Conservation (phyloP, 2,888 invertebrate genomes). For the Nomada flava region DNA sequence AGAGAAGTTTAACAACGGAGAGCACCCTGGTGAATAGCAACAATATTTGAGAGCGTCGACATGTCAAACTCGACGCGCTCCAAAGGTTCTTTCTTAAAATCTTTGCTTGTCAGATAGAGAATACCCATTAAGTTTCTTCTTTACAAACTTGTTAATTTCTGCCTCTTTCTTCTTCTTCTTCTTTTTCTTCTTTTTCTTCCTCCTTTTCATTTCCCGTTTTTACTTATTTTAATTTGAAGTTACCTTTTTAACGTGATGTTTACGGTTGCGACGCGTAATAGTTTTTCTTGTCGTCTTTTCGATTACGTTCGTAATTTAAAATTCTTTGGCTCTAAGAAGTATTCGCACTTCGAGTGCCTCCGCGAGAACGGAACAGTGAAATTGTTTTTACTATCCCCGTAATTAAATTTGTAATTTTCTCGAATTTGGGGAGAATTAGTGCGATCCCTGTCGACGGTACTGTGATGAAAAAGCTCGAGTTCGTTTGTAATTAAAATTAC, state of each 20-base stretch:
- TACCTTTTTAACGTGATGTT: background rate
- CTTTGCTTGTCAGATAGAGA: constrained; percentile 76
- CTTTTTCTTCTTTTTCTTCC: background rate
- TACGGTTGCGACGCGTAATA: too few species aligned
- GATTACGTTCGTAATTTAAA: too few species aligned
- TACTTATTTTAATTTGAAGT: background rate
- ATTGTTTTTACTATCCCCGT: too few species aligned
- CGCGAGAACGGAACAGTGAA: too few species aligned
- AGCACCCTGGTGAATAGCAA: constrained; percentile 64
- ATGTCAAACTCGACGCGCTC: constrained; percentile 64
- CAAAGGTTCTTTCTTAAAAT: constrained; percentile 74
- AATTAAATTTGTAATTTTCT: too few species aligned
- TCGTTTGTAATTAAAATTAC: constrained; percentile 18
- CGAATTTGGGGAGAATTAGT: background rate
- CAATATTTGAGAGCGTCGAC: constrained; percentile 78
- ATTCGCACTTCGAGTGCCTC: too few species aligned
- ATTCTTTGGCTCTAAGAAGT: too few species aligned
- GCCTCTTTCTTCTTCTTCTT: too few species aligned
- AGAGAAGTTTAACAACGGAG: constrained; percentile 71
- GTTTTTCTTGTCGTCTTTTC: too few species aligned
- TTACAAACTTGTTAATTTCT: background rate
- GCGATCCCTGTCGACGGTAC: constrained; percentile 8
- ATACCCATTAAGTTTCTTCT: constrained; percentile 57
- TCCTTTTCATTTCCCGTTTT: too few species aligned
- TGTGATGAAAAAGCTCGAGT: constrained; percentile 38